Evolutionary conservation across 2,888 invertebrate genomes (phyloP).

Genomic region (Lepidochitona cinerea): DNA sequence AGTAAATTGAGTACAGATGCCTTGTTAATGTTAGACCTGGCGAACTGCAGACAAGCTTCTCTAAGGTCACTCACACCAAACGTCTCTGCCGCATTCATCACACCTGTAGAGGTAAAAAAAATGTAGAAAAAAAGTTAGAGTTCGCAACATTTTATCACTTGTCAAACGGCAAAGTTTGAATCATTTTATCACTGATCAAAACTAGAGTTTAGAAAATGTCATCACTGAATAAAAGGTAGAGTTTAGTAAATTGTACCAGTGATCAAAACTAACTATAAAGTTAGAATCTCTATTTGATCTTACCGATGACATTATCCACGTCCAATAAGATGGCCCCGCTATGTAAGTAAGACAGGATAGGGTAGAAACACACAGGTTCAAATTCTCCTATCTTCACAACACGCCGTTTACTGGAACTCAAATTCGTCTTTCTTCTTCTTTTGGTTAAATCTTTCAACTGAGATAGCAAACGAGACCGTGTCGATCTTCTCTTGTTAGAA

Average conservation of each 20-base stretch:
- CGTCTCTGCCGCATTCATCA: background rate
- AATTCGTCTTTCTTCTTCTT: background rate
- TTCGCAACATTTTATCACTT: too few relatives aligned
- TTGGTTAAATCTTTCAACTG: background rate
- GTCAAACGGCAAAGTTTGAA: too few relatives aligned
- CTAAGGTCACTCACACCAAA: background rate
- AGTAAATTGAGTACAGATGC: background rate
- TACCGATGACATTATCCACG: background rate
- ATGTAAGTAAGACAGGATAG: background rate
- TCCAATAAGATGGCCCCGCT: background rate
- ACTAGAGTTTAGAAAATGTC: too few relatives aligned
- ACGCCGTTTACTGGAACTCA: background rate
- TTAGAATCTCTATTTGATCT: too few relatives aligned
- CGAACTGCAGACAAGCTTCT: background rate
- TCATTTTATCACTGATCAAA: too few relatives aligned
- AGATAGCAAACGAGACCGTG: background rate
- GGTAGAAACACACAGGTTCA: background rate
- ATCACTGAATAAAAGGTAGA: too few relatives aligned
- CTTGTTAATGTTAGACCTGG: background rate
- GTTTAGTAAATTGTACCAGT: too few relatives aligned
- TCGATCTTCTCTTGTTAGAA: too few relatives aligned
- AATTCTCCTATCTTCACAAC: background rate
- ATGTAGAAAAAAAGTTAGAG: too few relatives aligned
- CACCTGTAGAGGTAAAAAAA: too few relatives aligned
- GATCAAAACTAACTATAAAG: too few relatives aligned